Base-by-base conservation (phyloP, 2,113 vertebrate species). In the Charadrius vociferus region DNA sequence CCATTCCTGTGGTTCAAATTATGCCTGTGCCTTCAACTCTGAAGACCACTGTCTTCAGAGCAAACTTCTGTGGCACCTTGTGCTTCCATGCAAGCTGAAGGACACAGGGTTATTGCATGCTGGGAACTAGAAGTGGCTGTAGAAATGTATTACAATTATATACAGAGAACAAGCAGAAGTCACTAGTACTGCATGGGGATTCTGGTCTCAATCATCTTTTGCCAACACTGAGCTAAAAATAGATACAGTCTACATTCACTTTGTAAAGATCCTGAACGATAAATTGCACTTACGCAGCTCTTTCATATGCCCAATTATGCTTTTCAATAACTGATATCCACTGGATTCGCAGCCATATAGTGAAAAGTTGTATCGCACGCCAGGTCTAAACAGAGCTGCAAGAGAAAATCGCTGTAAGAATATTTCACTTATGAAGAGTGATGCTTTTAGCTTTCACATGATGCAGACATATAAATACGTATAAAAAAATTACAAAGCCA, bases 261-360 rank as follows among this genome's bases (percentile, higher is more conserved):
- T 45, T 81, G 24, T 43, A 68, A 52, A 58, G 21, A 36, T 24
- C 39, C 55, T 61, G 37, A 68, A 61, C 7, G 58, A 61, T 58
- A 47, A 72, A 66, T 52, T 37, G 34, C 37, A 95, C 97, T 97
- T 97, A 98, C 98, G 84, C 67, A 98, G 23, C 81, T 98, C 98
- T 97, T 98, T 62, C 71, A 80, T 55, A 50, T 98, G 98, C 53
- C 97, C 97, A 65, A 87, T 75, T 45, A 98, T 32, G 39, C n/a
- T 95, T 93, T 93, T 97, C 29, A 98, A 17, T 55, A 98, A 81
- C 30, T 97, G 97, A 94, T 98, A 97, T n/a, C 97, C 96, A 66
- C 96, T 94, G 39, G 95, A 90, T 91, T 82, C 97, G 86, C 98
- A 98, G 21, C 96, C 96, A 75, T 97, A 97, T 14, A 98, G 63